Percentiles rank a stretch among this genome's conserved stretches.
These are phyloP conservation scores for Spongilla lacustris DNA, from an alignment of 37 sponge, comb jelly and placozoan genomes.

Conservation along the genomic window DNA sequence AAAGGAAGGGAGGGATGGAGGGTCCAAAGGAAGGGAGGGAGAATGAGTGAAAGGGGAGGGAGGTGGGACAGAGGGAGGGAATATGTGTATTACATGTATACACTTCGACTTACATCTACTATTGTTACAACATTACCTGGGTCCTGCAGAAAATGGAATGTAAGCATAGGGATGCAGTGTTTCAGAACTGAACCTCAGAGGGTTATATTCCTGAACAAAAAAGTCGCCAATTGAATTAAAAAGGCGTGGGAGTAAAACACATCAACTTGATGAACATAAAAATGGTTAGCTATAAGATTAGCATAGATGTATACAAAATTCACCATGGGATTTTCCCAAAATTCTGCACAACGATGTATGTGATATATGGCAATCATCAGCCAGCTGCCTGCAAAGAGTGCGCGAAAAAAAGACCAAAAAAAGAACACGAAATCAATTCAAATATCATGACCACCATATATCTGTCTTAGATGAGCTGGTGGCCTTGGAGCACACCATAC, in stretches of 20 bases:
- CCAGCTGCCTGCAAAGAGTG: neutral
- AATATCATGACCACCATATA: no score
- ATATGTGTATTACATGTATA: no score
- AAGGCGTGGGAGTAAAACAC: no score
- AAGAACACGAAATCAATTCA: no score
- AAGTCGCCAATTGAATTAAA: neutral
- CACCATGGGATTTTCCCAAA: constrained; percentile 67
- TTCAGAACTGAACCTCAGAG: constrained; percentile 56
- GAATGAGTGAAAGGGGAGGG: no score
- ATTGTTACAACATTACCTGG: neutral
- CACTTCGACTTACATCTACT: no score
- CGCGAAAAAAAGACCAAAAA: neutral
- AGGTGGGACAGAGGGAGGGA: no score
- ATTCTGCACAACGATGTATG: constrained; percentile 44
- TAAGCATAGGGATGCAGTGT: constrained; percentile 66
- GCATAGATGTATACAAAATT: neutral
- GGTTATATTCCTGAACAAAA: constrained; percentile 60
- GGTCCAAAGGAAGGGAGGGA: no score
- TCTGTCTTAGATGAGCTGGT: no score
- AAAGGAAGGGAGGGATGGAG: no score
- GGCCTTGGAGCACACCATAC: no score
- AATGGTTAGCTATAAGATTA: neutral
- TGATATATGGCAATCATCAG: constrained; percentile 18
- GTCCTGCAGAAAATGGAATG: constrained; percentile 86
- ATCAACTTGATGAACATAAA: no score